Evolutionary conservation across 2,797 vertebrate genomes (phyloP).

Genomic region (Acanthornis magna): DNA sequence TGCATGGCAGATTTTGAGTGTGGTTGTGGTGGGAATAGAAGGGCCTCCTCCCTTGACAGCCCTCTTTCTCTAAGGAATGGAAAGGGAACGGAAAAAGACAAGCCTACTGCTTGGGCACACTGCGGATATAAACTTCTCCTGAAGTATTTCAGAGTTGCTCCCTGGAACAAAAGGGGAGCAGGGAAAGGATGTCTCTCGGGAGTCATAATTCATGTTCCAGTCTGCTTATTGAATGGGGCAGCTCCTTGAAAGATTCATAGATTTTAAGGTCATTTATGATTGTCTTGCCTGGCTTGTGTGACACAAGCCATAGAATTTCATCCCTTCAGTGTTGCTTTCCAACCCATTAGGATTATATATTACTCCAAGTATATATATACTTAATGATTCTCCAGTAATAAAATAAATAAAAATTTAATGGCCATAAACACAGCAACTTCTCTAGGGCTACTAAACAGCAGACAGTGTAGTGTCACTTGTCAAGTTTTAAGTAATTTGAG

Average conservation of each 20-base stretch:
- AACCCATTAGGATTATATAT: conserved; percentile 40
- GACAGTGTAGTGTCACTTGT: background rate
- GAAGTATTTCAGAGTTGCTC: conserved; percentile 4
- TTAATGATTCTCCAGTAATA: conserved; percentile 39
- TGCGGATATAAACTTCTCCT: conserved; percentile 3
- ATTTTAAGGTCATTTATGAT: conserved; percentile 60
- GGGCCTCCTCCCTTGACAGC: background rate
- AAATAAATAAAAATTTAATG: conserved; percentile 12
- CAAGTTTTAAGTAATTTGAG: background rate
- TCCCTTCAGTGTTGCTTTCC: conserved; percentile 20
- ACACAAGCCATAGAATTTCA: conserved; percentile 49
- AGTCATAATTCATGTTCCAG: conserved; percentile 36
- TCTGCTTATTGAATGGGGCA: conserved; percentile 50
- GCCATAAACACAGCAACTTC: background rate
- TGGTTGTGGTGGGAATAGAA: background rate
- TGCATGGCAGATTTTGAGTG: background rate
- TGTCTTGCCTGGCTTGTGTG: conserved; percentile 48
- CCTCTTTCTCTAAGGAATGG: background rate
- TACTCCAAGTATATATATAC: conserved; percentile 12
- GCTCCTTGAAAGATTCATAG: conserved; percentile 57
- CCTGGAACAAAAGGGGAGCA: conserved; percentile 21
- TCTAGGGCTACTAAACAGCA: background rate
- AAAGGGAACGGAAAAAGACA: background rate
- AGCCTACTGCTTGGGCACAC: background rate
- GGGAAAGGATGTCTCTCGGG: background rate